Evolutionary conservation across 2,797 vertebrate species (phyloP).

Genomic region (Craterocephalus amniculus): DNA sequence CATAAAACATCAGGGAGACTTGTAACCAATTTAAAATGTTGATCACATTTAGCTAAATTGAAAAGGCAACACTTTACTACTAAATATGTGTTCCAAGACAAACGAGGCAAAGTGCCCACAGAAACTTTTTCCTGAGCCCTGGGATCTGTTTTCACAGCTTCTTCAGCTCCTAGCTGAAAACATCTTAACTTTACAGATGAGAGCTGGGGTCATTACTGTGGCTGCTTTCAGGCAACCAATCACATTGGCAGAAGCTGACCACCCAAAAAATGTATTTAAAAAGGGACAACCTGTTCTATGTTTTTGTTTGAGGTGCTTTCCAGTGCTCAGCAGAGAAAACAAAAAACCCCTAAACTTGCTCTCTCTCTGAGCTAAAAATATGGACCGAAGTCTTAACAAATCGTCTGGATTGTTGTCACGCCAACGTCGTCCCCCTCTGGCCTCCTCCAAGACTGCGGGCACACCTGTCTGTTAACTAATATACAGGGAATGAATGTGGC

Average conservation of each 20-base stretch:
- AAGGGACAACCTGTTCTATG: too few species aligned
- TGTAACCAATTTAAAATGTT: background rate
- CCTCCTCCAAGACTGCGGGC: constrained; percentile 45
- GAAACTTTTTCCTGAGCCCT: background rate
- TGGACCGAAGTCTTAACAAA: background rate
- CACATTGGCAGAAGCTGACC: background rate
- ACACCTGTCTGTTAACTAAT: constrained; percentile 30
- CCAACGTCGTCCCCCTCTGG: constrained; percentile 40
- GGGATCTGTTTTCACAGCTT: background rate
- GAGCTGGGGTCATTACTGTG: background rate
- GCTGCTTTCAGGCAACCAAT: too few species aligned
- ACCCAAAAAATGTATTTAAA: background rate
- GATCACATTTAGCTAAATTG: background rate
- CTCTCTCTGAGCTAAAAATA: background rate
- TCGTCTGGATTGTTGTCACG: background rate
- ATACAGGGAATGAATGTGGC: constrained; percentile 27
- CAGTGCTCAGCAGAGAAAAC: too few species aligned
- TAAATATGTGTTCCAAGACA: background rate
- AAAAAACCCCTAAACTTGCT: background rate
- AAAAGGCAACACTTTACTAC: background rate
- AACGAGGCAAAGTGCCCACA: background rate
- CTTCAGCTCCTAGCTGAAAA: background rate
- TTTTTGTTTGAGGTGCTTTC: background rate
- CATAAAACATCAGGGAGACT: background rate
- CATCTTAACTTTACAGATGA: too few species aligned